phyloP scores from a whole-genome alignment of 2,888 invertebrate species.

The Drosophila yooni region DNA sequence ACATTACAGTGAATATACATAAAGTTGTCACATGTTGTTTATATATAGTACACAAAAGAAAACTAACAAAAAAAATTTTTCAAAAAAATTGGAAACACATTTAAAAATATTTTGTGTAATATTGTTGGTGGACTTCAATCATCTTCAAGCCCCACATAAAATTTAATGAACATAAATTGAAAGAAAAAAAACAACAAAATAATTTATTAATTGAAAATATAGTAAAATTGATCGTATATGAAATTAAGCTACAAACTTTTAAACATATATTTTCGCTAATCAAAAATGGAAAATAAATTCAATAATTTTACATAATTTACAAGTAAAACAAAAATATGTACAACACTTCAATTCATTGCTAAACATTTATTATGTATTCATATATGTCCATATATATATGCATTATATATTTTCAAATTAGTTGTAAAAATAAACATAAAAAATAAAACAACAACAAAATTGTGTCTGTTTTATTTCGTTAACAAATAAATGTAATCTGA shows the following conservation, averaged over 20 bases:
- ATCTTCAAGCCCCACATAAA: neutral
- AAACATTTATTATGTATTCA: constrained; percentile 68
- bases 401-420: constrained; percentile 74
- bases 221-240: constrained; percentile 64
- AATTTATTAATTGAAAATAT: constrained; percentile 21
- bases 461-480: constrained; percentile 29
- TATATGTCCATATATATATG: constrained; percentile 50
- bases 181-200: neutral
- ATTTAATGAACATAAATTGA: constrained; percentile 5
- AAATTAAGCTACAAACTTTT: constrained; percentile 39
- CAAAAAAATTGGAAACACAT: constrained; percentile 18
- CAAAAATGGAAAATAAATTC: constrained; percentile 16
- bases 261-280: constrained; percentile 51
- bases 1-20: constrained; percentile 14
- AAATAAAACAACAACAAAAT: constrained; percentile 49
- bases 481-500: neutral
- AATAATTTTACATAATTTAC: constrained; percentile 45
- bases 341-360: constrained; percentile 69
- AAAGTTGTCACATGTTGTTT: constrained; percentile 50
- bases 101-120: constrained; percentile 26
- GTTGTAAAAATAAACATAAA: constrained; percentile 72
- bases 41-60: constrained; percentile 31
- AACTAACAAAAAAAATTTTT: constrained; percentile 24
- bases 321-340: constrained; percentile 41
- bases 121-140: constrained; percentile 19